A percentile compares a stretch with the other conserved stretches of the same genome.
These are phyloP conservation scores for Orientallactaga bullata DNA, from an alignment of 2,113 vertebrate species.

Conservation along the genomic window DNA sequence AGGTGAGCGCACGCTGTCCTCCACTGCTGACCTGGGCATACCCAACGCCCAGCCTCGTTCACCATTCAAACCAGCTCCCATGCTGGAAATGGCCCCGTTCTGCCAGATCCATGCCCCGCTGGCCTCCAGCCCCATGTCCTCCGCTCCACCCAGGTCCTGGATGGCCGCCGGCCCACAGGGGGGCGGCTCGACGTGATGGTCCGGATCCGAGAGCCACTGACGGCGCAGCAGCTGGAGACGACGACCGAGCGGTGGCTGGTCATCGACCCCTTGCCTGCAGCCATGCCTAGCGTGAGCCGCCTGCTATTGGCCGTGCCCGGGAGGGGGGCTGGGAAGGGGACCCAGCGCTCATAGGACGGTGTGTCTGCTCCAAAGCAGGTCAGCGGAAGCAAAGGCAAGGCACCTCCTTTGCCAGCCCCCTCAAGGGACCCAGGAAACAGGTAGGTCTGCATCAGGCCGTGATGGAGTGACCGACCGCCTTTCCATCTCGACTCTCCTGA, in stretches of 20 bases:
- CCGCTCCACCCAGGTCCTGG: constrained; percentile 83
- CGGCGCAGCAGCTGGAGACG: constrained; percentile 90
- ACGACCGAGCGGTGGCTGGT: constrained; percentile 94
- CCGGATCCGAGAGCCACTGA: constrained; percentile 92
- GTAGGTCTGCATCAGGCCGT: constrained; percentile 20
- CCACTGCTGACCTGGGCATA: not conserved
- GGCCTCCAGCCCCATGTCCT: not conserved
- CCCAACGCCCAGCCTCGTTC: not conserved
- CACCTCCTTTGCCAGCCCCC: constrained; percentile 26
- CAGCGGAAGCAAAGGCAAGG: constrained; percentile 71
- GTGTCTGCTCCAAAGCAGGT: constrained; percentile 68
- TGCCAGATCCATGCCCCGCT: not conserved
- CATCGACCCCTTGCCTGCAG: constrained; percentile 86
- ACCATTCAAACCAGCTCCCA: too few relatives aligned
- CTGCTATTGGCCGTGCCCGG: not conserved
- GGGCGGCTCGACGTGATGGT: constrained; percentile 93
- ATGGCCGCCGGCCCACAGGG: constrained; percentile 93
- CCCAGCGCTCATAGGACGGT: not conserved
- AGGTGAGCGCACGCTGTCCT: constrained; percentile 83
- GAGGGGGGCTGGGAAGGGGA: not conserved
- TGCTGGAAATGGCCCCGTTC: too few relatives aligned
- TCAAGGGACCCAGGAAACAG: constrained; percentile 65
- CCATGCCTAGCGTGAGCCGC: constrained; percentile 63
- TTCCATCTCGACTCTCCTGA: not conserved
- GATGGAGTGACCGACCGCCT: not conserved